A percentile compares a stretch with the other conserved stretches of the same genome.
Evolutionary conservation across 1,140 invertebrate species (phyloP).

Genomic region (Ceratina japonica): DNA sequence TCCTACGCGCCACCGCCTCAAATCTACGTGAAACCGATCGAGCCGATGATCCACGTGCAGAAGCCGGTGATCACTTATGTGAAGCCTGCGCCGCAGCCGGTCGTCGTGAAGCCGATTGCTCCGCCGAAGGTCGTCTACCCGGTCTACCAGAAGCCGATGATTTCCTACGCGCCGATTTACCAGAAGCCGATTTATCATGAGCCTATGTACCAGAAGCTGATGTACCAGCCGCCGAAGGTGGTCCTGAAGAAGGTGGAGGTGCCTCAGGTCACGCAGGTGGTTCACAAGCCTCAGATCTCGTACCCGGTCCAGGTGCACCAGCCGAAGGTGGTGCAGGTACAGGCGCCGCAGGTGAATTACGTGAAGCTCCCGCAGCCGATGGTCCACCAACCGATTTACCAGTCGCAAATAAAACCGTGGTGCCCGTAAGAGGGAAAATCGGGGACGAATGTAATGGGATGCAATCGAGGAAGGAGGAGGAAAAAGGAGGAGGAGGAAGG

Average conservation of each 20-base stretch:
- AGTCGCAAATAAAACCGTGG: slow-evolving; percentile 42
- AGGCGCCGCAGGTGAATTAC: slow-evolving; percentile 62
- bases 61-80: slow-evolving; percentile 24
- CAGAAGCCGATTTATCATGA: slow-evolving; percentile 57
- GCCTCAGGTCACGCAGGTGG: slow-evolving; percentile 13
- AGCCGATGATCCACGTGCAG: slow-evolving; percentile 5
- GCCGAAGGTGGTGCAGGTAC: slow-evolving; percentile 53
- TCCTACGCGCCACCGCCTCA: slow-evolving; percentile 52
- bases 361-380: slow-evolving; percentile 57
- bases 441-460: too few relatives aligned
- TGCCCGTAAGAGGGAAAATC: slow-evolving; percentile 28
- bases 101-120: slow-evolving; percentile 41
- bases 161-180: slow-evolving; percentile 62
- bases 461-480: too few relatives aligned
- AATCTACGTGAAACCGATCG: slow-evolving; percentile 30
- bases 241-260: slow-evolving; percentile 49
- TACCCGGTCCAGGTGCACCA: slow-evolving; percentile 42
- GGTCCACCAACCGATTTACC: slow-evolving; percentile 41
- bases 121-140: slow-evolving; percentile 24
- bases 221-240: slow-evolving; percentile 47
- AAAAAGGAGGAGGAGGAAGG: too few relatives aligned
- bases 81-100: slow-evolving; percentile 27
- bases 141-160: slow-evolving; percentile 63
- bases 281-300: slow-evolving; percentile 54
- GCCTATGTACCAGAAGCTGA: slow-evolving; percentile 48